These are phyloP conservation scores for Montipora foliosa DNA, from an alignment of 64 coral and sea anemone genomes.

Conservation along the genomic window DNA sequence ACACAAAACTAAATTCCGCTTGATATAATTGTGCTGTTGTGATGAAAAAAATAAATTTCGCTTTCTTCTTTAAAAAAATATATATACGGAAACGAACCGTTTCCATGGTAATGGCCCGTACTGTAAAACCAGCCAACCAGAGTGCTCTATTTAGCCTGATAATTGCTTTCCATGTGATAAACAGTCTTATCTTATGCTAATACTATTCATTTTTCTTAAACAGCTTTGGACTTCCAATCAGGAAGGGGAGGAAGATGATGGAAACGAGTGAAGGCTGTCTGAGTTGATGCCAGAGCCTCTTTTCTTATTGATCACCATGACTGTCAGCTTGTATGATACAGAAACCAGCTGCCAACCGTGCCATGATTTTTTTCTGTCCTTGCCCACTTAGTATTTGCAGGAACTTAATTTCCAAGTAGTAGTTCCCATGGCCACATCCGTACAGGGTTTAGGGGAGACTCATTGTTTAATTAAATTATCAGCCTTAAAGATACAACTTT, in stretches of 20 bases:
- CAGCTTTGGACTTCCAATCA: slow-evolving; percentile 29
- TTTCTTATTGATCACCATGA: slow-evolving; percentile 31
- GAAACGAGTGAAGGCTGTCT: neutral
- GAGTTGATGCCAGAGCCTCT: neutral
- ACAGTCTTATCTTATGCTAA: too few species aligned
- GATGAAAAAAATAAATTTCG: too few species aligned
- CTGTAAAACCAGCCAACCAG: too few species aligned
- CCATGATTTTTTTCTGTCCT: neutral
- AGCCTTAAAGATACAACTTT: neutral
- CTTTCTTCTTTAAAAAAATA: too few species aligned
- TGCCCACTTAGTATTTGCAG: neutral
- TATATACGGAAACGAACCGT: too few species aligned
- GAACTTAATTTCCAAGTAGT: neutral
- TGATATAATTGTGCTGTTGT: too few species aligned
- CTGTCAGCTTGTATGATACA: slow-evolving; percentile 16
- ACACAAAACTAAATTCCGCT: too few species aligned
- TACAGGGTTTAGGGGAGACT: too few species aligned
- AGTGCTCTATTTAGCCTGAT: too few species aligned
- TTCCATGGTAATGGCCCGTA: too few species aligned
- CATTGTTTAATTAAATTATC: neutral
- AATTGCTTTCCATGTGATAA: too few species aligned
- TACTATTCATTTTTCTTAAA: neutral
- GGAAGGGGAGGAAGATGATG: neutral
- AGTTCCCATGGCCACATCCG: too few species aligned
- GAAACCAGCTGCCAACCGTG: neutral